phyloP scores from a whole-genome alignment of 2,797 vertebrate species.

The Rhodeus uyekii region DNA sequence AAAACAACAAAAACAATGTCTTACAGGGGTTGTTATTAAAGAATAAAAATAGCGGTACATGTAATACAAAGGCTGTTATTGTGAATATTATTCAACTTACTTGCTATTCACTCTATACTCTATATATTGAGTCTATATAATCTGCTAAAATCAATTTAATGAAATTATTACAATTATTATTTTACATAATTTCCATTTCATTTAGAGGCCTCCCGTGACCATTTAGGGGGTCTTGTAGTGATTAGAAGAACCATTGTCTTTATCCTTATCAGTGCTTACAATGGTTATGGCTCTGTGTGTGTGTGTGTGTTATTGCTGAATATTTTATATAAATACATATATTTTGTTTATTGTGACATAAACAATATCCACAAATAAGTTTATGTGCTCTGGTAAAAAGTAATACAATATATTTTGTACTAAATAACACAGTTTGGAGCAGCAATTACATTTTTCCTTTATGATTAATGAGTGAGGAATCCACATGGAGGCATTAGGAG shows the following conservation, averaged over 20 bases:
- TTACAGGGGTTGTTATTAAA: not conserved
- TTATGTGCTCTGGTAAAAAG: not conserved
- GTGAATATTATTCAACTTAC: not conserved
- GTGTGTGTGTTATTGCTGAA: too few species aligned
- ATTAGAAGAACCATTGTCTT: too few species aligned
- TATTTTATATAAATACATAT: too few species aligned
- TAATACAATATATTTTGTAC: not conserved
- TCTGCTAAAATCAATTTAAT: not conserved
- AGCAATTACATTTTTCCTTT: not conserved
- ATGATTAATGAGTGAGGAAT: not conserved
- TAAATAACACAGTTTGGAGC: not conserved
- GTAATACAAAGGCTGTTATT: not conserved
- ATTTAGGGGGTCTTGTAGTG: too few species aligned
- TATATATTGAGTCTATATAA: not conserved
- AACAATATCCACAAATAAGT: too few species aligned
- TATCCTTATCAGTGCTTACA: too few species aligned
- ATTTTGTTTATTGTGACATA: too few species aligned
- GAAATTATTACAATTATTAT: not conserved
- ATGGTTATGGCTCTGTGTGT: too few species aligned
- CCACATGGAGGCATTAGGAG: constrained; percentile 10
- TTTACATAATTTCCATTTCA: not conserved
- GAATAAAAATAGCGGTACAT: not conserved
- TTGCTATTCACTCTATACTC: not conserved
- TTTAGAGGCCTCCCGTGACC: not conserved
- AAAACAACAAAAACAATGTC: not conserved